phyloP scores from a whole-genome alignment of 2,113 vertebrate species.

The Gadus chalcogrammus region DNA sequence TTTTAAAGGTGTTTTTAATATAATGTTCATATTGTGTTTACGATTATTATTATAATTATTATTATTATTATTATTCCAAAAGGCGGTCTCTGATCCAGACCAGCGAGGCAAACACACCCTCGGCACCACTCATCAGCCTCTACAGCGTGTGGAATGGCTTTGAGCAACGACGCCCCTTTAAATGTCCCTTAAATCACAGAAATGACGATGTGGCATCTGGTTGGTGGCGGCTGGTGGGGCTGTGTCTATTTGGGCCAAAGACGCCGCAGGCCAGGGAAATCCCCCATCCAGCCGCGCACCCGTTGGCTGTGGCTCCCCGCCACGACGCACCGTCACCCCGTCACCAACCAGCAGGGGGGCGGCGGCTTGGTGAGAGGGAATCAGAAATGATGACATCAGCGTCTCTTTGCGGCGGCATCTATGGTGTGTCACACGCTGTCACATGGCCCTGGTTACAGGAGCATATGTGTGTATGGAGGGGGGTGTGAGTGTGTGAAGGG shows the following conservation, averaged over 20 bases:
- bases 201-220: no score
- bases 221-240: no score
- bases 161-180: no score
- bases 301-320: no score
- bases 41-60: background rate
- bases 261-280: slow-evolving; percentile 53
- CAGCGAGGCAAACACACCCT: no score
- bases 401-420: slow-evolving; percentile 51
- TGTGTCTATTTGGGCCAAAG: slow-evolving; percentile 24
- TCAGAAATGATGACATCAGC: slow-evolving; percentile 57
- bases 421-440: slow-evolving; percentile 55
- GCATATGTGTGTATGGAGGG: slow-evolving; percentile 24
- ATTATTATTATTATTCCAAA: no score
- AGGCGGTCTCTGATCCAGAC: no score
- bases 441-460: slow-evolving; percentile 46
- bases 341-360: slow-evolving; percentile 54
- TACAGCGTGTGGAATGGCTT: no score
- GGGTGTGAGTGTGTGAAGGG: slow-evolving; percentile 42
- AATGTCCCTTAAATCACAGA: no score
- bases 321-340: slow-evolving; percentile 34
- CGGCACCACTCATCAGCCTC: no score
- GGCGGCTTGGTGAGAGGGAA: slow-evolving; percentile 40
- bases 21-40: no score
- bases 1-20: no score
- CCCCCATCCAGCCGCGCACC: slow-evolving; percentile 46